These are phyloP conservation scores for Napeogenes sylphis DNA, from an alignment of 2,888 invertebrate species.

Conservation along the genomic window DNA sequence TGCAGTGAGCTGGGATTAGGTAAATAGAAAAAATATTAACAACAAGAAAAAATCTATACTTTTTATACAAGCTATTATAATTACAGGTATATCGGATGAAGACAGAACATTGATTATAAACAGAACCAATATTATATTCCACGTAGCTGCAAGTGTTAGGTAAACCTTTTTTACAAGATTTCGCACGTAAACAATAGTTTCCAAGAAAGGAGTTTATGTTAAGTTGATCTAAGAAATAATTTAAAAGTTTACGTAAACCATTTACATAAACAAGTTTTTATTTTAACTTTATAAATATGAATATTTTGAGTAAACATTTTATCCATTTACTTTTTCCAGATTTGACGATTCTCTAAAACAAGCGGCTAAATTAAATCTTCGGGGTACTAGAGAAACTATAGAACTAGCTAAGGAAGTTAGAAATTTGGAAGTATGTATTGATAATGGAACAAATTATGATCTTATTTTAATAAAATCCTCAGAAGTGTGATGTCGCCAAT, in stretches of 20 bases:
- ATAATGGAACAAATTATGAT: too few relatives aligned
- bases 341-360: slow-evolving; percentile 87
- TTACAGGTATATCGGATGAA: slow-evolving; percentile 73
- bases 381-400: slow-evolving; percentile 81
- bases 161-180: slow-evolving; percentile 32
- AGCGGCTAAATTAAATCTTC: slow-evolving; percentile 80
- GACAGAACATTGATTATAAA: slow-evolving; percentile 72
- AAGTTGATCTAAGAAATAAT: too few relatives aligned
- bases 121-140: slow-evolving; percentile 83
- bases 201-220: too few relatives aligned
- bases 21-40: slow-evolving; percentile 27
- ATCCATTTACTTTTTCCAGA: slow-evolving; percentile 53
- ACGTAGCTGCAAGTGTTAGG: slow-evolving; percentile 88
- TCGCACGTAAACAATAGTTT: neutral
- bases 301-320: neutral
- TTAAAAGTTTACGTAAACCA: too few relatives aligned
- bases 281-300: neutral
- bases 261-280: too few relatives aligned
- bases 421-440: slow-evolving; percentile 61
- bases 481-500: too few relatives aligned
- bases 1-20: slow-evolving; percentile 77
- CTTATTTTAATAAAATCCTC: too few relatives aligned
- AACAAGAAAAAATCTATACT: too few relatives aligned
- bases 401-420: slow-evolving; percentile 78
- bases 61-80: too few relatives aligned